These are phyloP conservation scores for Oligia fasciuncula DNA, from an alignment of 2,888 invertebrate species.

Conservation along the genomic window DNA sequence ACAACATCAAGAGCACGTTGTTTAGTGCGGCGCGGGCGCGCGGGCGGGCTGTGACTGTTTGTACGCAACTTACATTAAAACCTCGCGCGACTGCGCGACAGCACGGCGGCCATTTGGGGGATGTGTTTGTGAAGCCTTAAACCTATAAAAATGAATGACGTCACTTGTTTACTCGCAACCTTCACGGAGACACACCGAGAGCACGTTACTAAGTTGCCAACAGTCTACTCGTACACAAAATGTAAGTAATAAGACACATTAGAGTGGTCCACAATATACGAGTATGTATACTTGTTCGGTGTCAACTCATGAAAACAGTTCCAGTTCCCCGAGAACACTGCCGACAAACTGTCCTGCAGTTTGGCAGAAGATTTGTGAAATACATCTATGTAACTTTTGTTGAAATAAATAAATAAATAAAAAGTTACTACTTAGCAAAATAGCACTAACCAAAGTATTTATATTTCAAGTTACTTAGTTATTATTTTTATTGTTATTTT, in stretches of 20 bases:
- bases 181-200: background rate
- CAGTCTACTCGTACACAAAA: background rate
- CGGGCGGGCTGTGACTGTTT: background rate
- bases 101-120: background rate
- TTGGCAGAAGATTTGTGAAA: too few relatives aligned
- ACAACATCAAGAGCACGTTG: slow-evolving; percentile 38
- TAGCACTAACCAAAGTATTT: too few relatives aligned
- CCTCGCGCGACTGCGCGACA: background rate
- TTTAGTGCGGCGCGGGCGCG: slow-evolving; percentile 22
- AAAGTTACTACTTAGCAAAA: too few relatives aligned
- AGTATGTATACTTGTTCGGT: too few relatives aligned
- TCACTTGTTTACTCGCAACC: slow-evolving; percentile 47
- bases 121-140: slow-evolving; percentile 30
- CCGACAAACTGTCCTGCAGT: too few relatives aligned
- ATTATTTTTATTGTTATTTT: too few relatives aligned
- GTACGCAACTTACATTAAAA: slow-evolving; percentile 17
- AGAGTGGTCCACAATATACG: too few relatives aligned
- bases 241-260: background rate
- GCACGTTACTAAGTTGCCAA: background rate
- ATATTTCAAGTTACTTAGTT: too few relatives aligned
- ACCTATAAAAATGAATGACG: slow-evolving; percentile 46
- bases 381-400: too few relatives aligned
- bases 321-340: too few relatives aligned
- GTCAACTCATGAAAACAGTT: too few relatives aligned
- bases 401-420: too few relatives aligned